These are phyloP conservation scores for Sphaerolaimus hirsutus DNA, from an alignment of 2,888 invertebrate species.

Conservation along the genomic window DNA sequence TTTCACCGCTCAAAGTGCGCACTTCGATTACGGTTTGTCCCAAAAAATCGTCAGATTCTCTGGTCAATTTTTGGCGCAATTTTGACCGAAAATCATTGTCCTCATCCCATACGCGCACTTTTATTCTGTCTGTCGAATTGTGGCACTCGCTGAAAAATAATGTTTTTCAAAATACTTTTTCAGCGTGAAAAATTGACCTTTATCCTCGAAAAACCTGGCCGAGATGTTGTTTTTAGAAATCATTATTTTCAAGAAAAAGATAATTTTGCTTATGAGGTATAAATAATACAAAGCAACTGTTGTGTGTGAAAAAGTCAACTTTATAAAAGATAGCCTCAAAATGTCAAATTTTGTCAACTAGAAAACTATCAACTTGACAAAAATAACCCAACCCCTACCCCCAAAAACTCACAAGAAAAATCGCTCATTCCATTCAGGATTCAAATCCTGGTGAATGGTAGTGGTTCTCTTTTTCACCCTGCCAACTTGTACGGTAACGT, in stretches of 20 bases:
- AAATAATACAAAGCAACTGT: too few relatives aligned
- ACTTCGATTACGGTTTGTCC: conserved; percentile 97
- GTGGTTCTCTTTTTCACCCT: conserved; percentile 95
- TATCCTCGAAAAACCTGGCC: too few relatives aligned
- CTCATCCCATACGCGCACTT: conserved; percentile 90
- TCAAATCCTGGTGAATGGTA: conserved; percentile 96
- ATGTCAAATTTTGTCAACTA: too few relatives aligned
- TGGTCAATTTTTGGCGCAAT: conserved; percentile 76
- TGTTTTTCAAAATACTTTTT: neutral
- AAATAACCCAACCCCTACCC: too few relatives aligned
- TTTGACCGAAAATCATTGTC: conserved; percentile 98
- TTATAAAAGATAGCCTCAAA: too few relatives aligned
- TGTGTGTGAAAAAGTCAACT: too few relatives aligned
- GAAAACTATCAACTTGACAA: too few relatives aligned
- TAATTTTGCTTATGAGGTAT: too few relatives aligned
- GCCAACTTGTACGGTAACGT: conserved; percentile 96
- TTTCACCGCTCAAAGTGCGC: conserved; percentile 88
- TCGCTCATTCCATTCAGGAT: conserved; percentile 98
- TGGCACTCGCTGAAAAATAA: conserved; percentile 64
- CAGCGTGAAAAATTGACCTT: neutral
- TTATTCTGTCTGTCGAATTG: conserved; percentile 96
- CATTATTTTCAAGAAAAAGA: too few relatives aligned
- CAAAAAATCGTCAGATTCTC: conserved; percentile 96
- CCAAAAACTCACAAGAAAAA: conserved; percentile 80
- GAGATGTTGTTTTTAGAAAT: too few relatives aligned